phyloP scores from a whole-genome alignment of 2,113 vertebrate genomes.

The Solenodon paradoxus region DNA sequence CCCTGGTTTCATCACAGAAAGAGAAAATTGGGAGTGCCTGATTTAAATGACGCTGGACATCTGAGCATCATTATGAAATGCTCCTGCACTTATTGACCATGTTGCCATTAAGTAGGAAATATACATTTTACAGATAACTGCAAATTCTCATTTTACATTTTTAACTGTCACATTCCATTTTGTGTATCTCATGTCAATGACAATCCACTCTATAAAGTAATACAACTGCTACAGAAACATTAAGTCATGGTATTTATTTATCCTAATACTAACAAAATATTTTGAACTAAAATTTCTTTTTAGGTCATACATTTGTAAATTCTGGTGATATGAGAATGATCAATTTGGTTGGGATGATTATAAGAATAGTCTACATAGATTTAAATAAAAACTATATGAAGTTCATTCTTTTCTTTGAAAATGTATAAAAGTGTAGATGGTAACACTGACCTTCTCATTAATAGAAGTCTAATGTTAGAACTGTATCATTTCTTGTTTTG shows the following conservation, averaged over 20 bases:
- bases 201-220: background rate
- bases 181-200: background rate
- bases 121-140: background rate
- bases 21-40: background rate
- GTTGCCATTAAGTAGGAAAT: background rate
- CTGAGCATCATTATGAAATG: background rate
- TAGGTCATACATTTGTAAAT: background rate
- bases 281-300: background rate
- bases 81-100: background rate
- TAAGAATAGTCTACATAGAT: background rate
- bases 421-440: no score
- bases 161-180: background rate
- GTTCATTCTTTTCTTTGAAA: background rate
- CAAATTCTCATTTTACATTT: background rate
- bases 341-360: background rate
- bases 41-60: background rate
- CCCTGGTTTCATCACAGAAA: background rate
- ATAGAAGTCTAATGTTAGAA: conserved; percentile 2
- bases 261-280: background rate
- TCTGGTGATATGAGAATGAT: background rate
- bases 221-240: background rate
- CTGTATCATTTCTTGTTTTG: background rate
- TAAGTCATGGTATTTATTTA: background rate
- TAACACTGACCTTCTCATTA: background rate
- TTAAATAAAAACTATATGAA: background rate